Evolutionary conservation across 2,113 vertebrate genomes (phyloP).

Genomic region (Platanista minor): DNA sequence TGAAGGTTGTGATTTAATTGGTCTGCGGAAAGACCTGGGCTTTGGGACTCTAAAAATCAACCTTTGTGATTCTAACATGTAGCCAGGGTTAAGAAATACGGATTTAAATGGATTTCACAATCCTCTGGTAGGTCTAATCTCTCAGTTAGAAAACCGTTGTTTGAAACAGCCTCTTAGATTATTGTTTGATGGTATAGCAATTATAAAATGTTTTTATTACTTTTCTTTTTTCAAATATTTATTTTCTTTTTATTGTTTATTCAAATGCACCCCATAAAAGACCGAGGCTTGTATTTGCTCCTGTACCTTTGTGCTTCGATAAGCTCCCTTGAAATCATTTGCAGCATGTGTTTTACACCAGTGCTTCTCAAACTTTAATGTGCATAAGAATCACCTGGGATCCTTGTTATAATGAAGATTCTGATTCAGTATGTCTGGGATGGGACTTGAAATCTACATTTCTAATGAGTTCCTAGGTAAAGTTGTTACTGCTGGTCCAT

Average conservation of each 20-base stretch:
- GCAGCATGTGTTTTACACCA: background rate
- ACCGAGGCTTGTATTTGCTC: background rate
- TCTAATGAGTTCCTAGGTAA: background rate
- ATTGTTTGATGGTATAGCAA: background rate
- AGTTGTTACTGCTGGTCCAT: background rate
- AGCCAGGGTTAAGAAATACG: background rate
- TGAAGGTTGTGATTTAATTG: background rate
- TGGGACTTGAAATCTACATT: background rate
- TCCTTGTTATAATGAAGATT: background rate
- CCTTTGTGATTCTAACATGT: background rate
- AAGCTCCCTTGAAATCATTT: background rate
- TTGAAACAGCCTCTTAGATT: slow-evolving; percentile 9
- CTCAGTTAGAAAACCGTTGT: background rate
- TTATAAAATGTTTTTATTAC: background rate
- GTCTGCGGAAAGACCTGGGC: background rate
- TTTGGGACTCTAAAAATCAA: background rate
- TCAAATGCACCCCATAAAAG: background rate
- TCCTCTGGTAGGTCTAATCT: background rate
- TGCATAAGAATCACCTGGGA: background rate
- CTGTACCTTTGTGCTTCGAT: background rate
- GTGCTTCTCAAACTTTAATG: background rate
- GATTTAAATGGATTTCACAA: background rate
- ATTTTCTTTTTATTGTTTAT: background rate
- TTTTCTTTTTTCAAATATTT: background rate
- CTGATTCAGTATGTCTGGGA: background rate